phyloP scores from a whole-genome alignment of 2,797 vertebrate genomes.

The Pterois miles region DNA sequence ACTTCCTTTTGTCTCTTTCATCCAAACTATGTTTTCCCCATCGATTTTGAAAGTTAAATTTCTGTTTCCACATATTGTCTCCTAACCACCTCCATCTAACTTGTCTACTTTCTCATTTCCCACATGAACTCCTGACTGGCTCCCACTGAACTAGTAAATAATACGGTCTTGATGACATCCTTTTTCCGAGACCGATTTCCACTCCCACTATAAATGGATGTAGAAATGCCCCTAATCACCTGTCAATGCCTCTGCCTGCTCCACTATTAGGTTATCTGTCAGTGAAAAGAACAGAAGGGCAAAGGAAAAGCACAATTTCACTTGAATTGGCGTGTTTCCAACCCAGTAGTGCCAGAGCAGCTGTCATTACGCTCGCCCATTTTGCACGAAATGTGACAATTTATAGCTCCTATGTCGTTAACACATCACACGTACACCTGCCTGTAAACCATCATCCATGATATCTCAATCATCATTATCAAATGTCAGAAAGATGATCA shows the following conservation, averaged over 20 bases:
- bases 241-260: not conserved
- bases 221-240: not conserved
- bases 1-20: no score
- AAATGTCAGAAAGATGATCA: no score
- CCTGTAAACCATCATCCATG: not conserved
- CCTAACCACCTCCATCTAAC: not conserved
- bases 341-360: not conserved
- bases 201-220: not conserved
- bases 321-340: no score
- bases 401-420: no score
- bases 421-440: not conserved
- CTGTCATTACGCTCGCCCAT: no score
- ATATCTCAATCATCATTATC: not conserved
- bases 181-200: not conserved
- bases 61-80: not conserved
- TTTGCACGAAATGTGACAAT: no score
- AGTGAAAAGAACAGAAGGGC: no score
- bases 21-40: no score
- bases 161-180: not conserved
- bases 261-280: no score
- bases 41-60: not conserved
- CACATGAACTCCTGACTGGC: not conserved
- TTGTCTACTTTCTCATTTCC: not conserved
- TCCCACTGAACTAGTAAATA: not conserved
- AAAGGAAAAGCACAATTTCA: no score